These are phyloP conservation scores for Nibea coibor DNA, from an alignment of 2,113 vertebrate genomes.

Conservation along the genomic window DNA sequence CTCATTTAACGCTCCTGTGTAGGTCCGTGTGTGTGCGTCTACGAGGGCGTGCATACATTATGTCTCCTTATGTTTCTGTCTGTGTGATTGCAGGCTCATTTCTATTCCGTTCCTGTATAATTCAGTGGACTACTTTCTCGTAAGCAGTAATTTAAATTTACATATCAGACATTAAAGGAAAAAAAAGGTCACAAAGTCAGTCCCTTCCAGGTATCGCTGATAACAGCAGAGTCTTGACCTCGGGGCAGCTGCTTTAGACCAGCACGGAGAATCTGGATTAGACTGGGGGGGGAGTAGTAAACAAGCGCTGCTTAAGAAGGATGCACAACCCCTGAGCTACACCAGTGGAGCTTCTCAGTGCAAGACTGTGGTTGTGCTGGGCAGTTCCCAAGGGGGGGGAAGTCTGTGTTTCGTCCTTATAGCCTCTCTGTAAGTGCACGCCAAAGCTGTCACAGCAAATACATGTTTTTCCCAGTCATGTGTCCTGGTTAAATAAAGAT, in stretches of 20 bases:
- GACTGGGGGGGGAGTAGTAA: slow-evolving; percentile 19
- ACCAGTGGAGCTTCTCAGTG: slow-evolving; percentile 42
- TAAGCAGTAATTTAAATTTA: neutral
- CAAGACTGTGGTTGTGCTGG: slow-evolving; percentile 46
- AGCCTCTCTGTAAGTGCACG: slow-evolving; percentile 20
- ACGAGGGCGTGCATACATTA: slow-evolving; percentile 26
- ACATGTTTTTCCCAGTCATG: slow-evolving; percentile 45
- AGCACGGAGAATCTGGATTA: slow-evolving; percentile 16
- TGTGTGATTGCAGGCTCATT: slow-evolving; percentile 17
- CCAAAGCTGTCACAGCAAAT: slow-evolving; percentile 61
- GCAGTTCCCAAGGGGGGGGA: slow-evolving; percentile 46
- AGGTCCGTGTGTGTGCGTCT: neutral
- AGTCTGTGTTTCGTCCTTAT: slow-evolving; percentile 48
- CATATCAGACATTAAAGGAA: neutral
- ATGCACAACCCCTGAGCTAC: slow-evolving; percentile 34
- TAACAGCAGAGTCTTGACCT: slow-evolving; percentile 19
- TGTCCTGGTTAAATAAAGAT: slow-evolving; percentile 63
- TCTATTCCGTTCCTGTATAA: neutral
- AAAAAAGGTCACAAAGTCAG: neutral
- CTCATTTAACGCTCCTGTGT: slow-evolving; percentile 54
- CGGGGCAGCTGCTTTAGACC: slow-evolving; percentile 32
- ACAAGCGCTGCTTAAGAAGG: slow-evolving; percentile 47
- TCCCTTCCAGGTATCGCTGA: slow-evolving; percentile 10
- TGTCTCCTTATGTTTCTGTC: slow-evolving; percentile 14
- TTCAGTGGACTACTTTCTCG: neutral